Conservation (phyloP, 2,888 invertebrate species). For the Cataglyphis rosenhaueri region DNA sequence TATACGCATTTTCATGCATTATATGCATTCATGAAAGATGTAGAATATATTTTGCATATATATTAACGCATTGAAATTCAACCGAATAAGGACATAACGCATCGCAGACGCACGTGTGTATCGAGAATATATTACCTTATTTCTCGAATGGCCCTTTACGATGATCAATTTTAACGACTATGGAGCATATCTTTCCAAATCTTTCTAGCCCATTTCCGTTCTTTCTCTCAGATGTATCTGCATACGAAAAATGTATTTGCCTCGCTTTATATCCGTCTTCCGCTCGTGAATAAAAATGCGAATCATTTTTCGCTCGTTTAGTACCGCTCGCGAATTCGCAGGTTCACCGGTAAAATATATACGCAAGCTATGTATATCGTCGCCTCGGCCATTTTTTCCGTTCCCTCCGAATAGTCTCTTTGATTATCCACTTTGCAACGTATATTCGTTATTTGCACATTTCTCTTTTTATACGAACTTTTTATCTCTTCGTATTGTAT, state of each 20-base stretch:
- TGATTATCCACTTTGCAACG: slow-evolving; percentile 30
- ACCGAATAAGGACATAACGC: background rate
- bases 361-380: slow-evolving; percentile 43
- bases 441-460: slow-evolving; percentile 18
- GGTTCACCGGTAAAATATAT: slow-evolving; percentile 45
- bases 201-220: slow-evolving; percentile 48
- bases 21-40: background rate
- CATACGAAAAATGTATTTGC: slow-evolving; percentile 54
- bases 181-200: slow-evolving; percentile 47
- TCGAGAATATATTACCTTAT: slow-evolving; percentile 2
- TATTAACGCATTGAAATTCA: background rate
- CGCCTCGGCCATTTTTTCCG: slow-evolving; percentile 20
- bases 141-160: slow-evolving; percentile 7
- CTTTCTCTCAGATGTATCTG: slow-evolving; percentile 48
- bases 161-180: slow-evolving; percentile 49
- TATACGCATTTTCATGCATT: background rate
- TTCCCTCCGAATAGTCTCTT: slow-evolving; percentile 31
- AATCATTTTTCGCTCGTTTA: slow-evolving; percentile 55
- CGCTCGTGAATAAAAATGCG: slow-evolving; percentile 52
- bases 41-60: background rate
- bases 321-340: slow-evolving; percentile 35
- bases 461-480: background rate
- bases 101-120: background rate
- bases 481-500: background rate
- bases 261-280: slow-evolving; percentile 49